Percentiles rank a stretch among this genome's conserved stretches.
These are phyloP conservation scores for Pseudoatta argentina DNA, from an alignment of 1,140 invertebrate genomes.

Conservation along the genomic window DNA sequence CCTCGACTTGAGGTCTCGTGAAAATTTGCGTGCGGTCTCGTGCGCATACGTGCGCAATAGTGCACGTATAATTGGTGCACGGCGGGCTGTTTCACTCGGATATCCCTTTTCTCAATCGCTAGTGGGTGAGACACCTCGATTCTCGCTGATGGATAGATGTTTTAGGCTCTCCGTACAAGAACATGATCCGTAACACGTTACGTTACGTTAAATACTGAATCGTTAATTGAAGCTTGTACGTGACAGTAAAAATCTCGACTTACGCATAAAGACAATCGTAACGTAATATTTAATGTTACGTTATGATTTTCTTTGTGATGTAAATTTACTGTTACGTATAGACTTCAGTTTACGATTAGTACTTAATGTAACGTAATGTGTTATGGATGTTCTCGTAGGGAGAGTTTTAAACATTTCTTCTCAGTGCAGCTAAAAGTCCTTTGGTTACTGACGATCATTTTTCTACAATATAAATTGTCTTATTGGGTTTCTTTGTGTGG, in stretches of 20 bases:
- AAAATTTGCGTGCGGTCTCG: not conserved
- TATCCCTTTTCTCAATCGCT: slow-evolving; percentile 60
- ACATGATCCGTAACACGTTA: too few relatives aligned
- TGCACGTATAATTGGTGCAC: slow-evolving; percentile 39
- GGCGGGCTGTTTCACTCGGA: slow-evolving; percentile 48
- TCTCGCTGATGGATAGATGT: not conserved
- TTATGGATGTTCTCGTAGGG: too few relatives aligned
- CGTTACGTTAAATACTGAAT: too few relatives aligned
- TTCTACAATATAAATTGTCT: not conserved
- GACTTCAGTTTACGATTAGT: too few relatives aligned
- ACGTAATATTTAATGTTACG: too few relatives aligned
- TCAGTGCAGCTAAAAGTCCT: not conserved
- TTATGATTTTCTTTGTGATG: too few relatives aligned
- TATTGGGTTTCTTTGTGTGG: not conserved
- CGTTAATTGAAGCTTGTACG: too few relatives aligned
- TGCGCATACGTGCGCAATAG: slow-evolving; percentile 27
- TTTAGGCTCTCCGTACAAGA: too few relatives aligned
- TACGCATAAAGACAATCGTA: too few relatives aligned
- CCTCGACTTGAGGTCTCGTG: not conserved
- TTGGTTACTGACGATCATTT: not conserved
- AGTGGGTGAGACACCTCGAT: slow-evolving; percentile 39
- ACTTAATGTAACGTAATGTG: too few relatives aligned
- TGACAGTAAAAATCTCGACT: too few relatives aligned
- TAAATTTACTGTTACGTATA: too few relatives aligned
- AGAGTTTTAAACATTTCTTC: not conserved